Evolutionary conservation across 1,140 invertebrate species (phyloP).

Genomic region (Danaus melanippus): DNA sequence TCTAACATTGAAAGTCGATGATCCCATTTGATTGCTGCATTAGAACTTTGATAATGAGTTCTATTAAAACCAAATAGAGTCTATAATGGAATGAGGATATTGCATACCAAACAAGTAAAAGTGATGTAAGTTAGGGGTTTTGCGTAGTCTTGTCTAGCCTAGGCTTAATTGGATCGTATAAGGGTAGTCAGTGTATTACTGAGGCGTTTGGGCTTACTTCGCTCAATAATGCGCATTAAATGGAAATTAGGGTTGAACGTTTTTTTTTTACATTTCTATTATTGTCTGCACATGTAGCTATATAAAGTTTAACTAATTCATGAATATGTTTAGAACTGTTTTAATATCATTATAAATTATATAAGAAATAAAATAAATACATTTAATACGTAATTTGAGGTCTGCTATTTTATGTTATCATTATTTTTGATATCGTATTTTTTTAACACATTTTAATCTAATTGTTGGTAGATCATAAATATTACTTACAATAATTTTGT

Average conservation of each 20-base stretch:
- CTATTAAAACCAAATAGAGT: not conserved
- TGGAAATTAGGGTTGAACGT: constrained; percentile 24
- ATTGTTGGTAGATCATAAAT: too few species aligned
- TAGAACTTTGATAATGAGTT: too few species aligned
- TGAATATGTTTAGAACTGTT: not conserved
- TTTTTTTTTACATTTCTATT: too few species aligned
- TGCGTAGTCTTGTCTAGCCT: constrained; percentile 40
- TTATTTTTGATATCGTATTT: too few species aligned
- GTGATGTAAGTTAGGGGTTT: constrained; percentile 33
- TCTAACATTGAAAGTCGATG: too few species aligned
- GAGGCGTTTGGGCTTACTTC: constrained; percentile 22
- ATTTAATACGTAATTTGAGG: too few species aligned
- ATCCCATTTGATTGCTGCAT: too few species aligned
- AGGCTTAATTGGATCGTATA: constrained; percentile 49
- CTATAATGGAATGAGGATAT: not conserved
- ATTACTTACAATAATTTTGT: too few species aligned
- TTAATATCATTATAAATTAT: constrained; percentile 2
- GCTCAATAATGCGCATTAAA: constrained; percentile 23
- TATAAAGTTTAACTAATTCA: too few species aligned
- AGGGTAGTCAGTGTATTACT: constrained; percentile 30
- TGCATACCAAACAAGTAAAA: constrained; percentile 24
- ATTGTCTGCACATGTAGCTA: too few species aligned
- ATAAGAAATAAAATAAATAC: not conserved
- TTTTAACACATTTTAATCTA: too few species aligned
- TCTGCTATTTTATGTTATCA: too few species aligned